Evolutionary conservation across 2,113 vertebrate species (phyloP).

Genomic region (Leptobrachium leishanense): DNA sequence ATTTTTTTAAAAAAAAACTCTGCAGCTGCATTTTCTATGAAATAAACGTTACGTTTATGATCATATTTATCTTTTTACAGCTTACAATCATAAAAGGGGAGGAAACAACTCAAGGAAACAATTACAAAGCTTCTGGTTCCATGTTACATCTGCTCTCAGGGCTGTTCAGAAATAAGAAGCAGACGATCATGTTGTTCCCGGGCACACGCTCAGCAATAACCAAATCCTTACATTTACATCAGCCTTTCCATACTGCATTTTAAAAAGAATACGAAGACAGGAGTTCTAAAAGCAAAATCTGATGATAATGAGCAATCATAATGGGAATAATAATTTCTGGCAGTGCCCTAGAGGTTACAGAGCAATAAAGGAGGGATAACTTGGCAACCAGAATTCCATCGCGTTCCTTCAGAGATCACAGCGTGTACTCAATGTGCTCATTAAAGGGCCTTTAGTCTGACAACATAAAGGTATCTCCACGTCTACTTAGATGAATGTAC

Average conservation of each 20-base stretch:
- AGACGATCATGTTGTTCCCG: conserved; percentile 8
- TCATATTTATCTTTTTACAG: not conserved
- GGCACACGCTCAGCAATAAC: conserved; percentile 1
- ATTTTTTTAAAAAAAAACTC: not conserved
- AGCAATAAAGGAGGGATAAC: not conserved
- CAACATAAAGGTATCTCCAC: not conserved
- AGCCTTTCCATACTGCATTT: conserved; percentile 16
- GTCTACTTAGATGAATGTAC: conserved; percentile 2
- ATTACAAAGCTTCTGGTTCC: conserved; percentile 16
- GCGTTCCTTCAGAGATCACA: not conserved
- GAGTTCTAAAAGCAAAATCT: conserved; percentile 12
- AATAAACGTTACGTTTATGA: conserved; percentile 1
- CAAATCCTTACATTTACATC: conserved; percentile 7
- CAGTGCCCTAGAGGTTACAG: conserved; percentile 13
- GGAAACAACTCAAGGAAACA: conserved; percentile 11
- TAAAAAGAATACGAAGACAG: not conserved
- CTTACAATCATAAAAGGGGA: not conserved
- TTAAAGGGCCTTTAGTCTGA: not conserved
- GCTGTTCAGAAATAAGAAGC: conserved; percentile 1
- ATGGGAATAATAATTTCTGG: conserved; percentile 20
- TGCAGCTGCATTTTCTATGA: not conserved
- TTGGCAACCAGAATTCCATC: not conserved
- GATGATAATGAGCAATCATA: conserved; percentile 14
- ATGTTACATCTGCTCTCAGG: conserved; percentile 29
- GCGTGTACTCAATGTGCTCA: not conserved